Percentiles rank a stretch among this genome's conserved stretches.
Evolutionary conservation across 2,797 vertebrate genomes (phyloP).

Genomic region (Lagocephalus sceleratus): DNA sequence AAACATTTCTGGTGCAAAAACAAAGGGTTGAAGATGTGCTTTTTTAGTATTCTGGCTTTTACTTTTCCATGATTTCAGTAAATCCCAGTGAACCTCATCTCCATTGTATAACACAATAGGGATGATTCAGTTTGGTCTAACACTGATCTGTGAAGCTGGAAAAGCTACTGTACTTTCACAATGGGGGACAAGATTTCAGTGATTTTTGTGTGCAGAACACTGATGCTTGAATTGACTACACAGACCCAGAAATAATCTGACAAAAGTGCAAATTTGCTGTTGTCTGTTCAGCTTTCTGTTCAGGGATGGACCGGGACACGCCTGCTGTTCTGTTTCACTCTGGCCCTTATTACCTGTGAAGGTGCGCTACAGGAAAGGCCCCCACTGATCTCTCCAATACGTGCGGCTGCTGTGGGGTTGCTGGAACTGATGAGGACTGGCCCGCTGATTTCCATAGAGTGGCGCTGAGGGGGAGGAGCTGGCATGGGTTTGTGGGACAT

Average conservation of each 20-base stretch:
- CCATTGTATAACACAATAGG: too few relatives aligned
- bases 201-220: background rate
- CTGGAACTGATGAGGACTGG: conserved; percentile 98
- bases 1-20: conserved; percentile 43
- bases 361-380: conserved; percentile 96
- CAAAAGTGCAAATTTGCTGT: too few relatives aligned
- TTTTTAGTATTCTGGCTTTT: background rate
- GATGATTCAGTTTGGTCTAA: too few relatives aligned
- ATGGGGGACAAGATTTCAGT: too few relatives aligned
- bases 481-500: conserved; percentile 96
- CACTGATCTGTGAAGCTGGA: too few relatives aligned
- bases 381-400: conserved; percentile 92
- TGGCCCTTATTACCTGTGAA: conserved; percentile 85
- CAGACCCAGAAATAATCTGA: background rate
- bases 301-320: too few relatives aligned
- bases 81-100: too few relatives aligned
- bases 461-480: conserved; percentile 90
- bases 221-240: background rate
- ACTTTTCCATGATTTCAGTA: too few relatives aligned
- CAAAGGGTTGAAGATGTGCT: conserved; percentile 20
- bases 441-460: conserved; percentile 99
- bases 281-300: too few relatives aligned
- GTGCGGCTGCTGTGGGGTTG: conserved; percentile 93
- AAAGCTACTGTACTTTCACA: too few relatives aligned
- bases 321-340: too few relatives aligned